Conservation (phyloP, 2,888 invertebrate genomes). For the Eupithecia centaureata region DNA sequence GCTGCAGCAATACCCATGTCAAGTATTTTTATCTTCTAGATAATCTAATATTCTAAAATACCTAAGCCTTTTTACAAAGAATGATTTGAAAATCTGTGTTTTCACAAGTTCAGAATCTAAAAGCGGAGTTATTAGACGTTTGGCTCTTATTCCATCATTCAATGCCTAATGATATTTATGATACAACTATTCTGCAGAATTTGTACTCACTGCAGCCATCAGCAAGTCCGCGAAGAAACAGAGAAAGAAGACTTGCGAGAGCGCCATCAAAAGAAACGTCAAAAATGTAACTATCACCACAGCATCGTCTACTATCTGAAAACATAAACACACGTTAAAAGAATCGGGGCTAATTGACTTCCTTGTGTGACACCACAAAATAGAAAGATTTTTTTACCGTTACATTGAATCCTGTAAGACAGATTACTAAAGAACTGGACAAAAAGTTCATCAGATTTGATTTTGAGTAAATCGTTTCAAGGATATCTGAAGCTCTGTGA, state of each 20-base stretch:
- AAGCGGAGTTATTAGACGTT: too few species aligned
- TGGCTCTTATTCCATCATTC: not conserved
- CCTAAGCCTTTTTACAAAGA: too few species aligned
- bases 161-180: not conserved
- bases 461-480: constrained; percentile 58
- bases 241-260: constrained; percentile 61
- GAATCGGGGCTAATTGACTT: not conserved
- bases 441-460: constrained; percentile 61
- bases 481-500: constrained; percentile 48
- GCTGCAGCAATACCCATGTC: too few species aligned
- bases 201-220: constrained; percentile 55
- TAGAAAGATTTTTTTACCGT: constrained; percentile 47
- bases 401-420: constrained; percentile 64
- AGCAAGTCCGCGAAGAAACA: constrained; percentile 63
- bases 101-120: too few species aligned
- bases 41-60: too few species aligned
- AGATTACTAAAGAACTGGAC: constrained; percentile 61
- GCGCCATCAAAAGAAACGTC: constrained; percentile 57
- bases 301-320: constrained; percentile 55
- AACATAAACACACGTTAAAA: not conserved
- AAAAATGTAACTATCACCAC: constrained; percentile 51
- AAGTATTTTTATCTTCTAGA: too few species aligned
- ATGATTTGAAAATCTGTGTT: too few species aligned
- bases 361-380: not conserved
- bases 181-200: not conserved